Base-by-base conservation (phyloP, 2,888 invertebrate species). In the Plebejus anna region DNA sequence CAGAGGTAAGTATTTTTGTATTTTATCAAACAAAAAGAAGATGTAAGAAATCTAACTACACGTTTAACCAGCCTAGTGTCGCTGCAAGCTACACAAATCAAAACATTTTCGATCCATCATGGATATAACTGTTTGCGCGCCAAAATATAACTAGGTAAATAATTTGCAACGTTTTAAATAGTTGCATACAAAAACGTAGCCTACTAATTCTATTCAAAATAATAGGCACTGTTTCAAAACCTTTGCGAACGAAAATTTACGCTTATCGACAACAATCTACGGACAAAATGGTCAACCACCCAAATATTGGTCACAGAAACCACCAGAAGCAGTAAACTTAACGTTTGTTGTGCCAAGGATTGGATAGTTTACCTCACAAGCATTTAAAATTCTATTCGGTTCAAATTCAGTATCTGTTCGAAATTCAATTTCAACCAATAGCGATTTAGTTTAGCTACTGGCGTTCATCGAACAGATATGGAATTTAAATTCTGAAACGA, bases 401-500 rank as follows among this genome's bases (percentile, higher is more conserved):
- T 55, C 73, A 55, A 73, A 73, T 73, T 55, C 73, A 55, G 73
- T 55, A 73, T 73, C 72, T 6, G 55, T 51, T 73, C 72, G 72
- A 72, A 51, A 72, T 72, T 55, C 1, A 7, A 32, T 32, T 51
- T 36, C 6, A 55, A 47, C 42, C 47, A 76, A 70, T 70, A 70
- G 70, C 59, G 66, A 47, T 28, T 42, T 3, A 6, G 4, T 42
- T 2, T 42, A 7, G 22, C 13, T 13, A 72, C 51, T 13, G 72
- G 73, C 28, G 3, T 16, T 38, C 11, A 73, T 16, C 55, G 73
- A 55, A 51, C 28, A 13, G 73, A 73, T 73, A 73, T 73, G 51
- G 55, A 73, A 73, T 73, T 73, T 28, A 73, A 73, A 72, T 47
- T 28, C 32, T 36, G 28, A 51, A 72, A 11, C 47, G n/a, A 51